Conservation (phyloP, 2,888 invertebrate species). For the Drosophila buzzatii region DNA sequence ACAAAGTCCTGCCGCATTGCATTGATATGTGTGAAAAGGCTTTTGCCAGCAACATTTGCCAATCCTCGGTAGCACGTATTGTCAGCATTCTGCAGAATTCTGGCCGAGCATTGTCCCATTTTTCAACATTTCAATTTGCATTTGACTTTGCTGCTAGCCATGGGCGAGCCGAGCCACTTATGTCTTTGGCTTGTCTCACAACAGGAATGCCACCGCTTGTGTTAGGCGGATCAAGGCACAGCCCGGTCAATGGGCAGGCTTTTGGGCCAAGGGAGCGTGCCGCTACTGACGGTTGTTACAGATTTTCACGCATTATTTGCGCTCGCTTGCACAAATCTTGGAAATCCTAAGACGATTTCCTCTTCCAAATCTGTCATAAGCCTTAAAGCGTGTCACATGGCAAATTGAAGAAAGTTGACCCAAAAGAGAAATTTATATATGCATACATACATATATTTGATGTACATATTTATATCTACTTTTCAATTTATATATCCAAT, state of each 20-base stretch:
- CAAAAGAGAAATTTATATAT: constrained; percentile 1
- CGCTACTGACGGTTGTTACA: constrained; percentile 57
- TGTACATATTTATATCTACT: neutral
- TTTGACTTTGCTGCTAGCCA: constrained; percentile 80
- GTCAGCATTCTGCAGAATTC: constrained; percentile 56
- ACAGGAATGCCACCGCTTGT: constrained; percentile 34
- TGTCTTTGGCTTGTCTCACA: constrained; percentile 60
- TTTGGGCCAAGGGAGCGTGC: constrained; percentile 51
- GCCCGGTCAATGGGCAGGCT: constrained; percentile 38
- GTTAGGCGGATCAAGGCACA: constrained; percentile 53
- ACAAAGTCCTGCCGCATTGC: constrained; percentile 31
- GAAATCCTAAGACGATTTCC: constrained; percentile 67
- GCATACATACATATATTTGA: neutral
- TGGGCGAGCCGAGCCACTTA: constrained; percentile 73
- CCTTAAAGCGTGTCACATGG: constrained; percentile 84
- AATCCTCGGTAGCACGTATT: constrained; percentile 51
- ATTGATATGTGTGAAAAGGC: constrained; percentile 82
- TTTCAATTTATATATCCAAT: neutral
- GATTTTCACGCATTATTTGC: constrained; percentile 56
- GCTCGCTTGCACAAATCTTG: constrained; percentile 63
- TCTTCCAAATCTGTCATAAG: constrained; percentile 82
- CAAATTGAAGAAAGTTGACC: constrained; percentile 79
- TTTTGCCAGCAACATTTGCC: constrained; percentile 51
- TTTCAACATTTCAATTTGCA: constrained; percentile 83
- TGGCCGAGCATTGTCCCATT: constrained; percentile 38